Percentiles rank a stretch among this genome's conserved stretches.
These are phyloP conservation scores for Psococerastis gibbosa DNA, from an alignment of 2,888 invertebrate genomes.

Conservation along the genomic window DNA sequence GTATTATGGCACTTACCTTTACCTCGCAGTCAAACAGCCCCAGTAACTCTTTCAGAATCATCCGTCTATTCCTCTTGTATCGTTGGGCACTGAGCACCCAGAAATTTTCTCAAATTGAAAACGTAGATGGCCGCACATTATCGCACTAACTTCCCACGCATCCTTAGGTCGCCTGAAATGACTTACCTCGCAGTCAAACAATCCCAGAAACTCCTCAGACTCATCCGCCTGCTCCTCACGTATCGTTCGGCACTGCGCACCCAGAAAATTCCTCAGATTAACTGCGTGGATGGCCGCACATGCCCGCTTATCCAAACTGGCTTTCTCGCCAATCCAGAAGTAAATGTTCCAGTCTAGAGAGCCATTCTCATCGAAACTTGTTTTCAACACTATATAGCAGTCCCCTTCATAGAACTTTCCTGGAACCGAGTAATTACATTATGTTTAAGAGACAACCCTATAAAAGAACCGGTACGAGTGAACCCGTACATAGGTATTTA, in stretches of 20 bases:
- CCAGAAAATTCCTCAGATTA: constrained; percentile 86
- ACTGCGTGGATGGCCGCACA: constrained; percentile 98
- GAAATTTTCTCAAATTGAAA: too few relatives aligned
- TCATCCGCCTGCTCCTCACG: constrained; percentile 97
- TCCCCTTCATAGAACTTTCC: constrained; percentile 94
- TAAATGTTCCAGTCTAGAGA: constrained; percentile 88
- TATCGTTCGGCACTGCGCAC: constrained; percentile 82
- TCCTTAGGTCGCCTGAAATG: too few relatives aligned
- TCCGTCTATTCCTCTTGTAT: too few relatives aligned
- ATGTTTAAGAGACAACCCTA: too few relatives aligned
- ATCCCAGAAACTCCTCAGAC: constrained; percentile 79
- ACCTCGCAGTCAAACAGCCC: too few relatives aligned
- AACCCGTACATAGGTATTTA: too few relatives aligned
- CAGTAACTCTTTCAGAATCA: too few relatives aligned
- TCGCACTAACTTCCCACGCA: too few relatives aligned
- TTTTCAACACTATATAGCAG: constrained; percentile 92
- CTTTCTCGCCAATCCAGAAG: constrained; percentile 96
- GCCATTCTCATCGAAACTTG: constrained; percentile 56
- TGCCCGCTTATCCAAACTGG: constrained; percentile 84
- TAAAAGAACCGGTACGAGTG: too few relatives aligned
- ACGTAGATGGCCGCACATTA: too few relatives aligned
- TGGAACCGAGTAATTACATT: constrained; percentile 72
- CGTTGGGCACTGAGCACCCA: too few relatives aligned
- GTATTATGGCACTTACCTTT: too few relatives aligned
- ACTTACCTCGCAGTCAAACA: constrained; percentile 71